These are phyloP conservation scores for Toxotes jaculatrix DNA, from an alignment of 2,113 vertebrate species.

Conservation along the genomic window DNA sequence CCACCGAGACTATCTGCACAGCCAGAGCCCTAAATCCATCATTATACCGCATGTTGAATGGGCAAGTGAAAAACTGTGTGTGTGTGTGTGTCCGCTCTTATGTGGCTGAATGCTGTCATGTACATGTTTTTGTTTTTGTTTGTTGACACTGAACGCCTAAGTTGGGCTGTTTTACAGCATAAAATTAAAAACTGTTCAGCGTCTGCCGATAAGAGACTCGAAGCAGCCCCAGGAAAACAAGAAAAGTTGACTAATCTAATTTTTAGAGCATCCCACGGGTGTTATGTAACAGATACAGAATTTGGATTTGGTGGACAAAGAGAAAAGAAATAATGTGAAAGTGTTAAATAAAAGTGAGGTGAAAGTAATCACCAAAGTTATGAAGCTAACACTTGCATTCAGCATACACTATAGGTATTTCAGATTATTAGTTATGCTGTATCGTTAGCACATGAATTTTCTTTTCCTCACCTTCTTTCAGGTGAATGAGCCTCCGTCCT, in stretches of 20 bases:
- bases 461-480: neutral
- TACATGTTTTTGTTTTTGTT: slow-evolving; percentile 22
- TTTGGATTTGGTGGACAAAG: slow-evolving; percentile 17
- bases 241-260: slow-evolving; percentile 37
- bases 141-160: slow-evolving; percentile 1
- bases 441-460: neutral
- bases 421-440: neutral
- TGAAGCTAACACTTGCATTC: neutral
- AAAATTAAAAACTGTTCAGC: slow-evolving; percentile 9
- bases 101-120: slow-evolving; percentile 7
- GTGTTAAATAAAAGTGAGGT: neutral
- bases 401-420: neutral
- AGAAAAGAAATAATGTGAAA: slow-evolving; percentile 15
- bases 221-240: slow-evolving; percentile 24
- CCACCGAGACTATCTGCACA: slow-evolving; percentile 49
- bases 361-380: neutral
- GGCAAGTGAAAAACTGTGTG: neutral
- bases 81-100: neutral
- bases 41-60: slow-evolving; percentile 39
- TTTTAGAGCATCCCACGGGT: slow-evolving; percentile 33
- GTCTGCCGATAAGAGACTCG: neutral
- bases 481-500: neutral
- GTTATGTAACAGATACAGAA: slow-evolving; percentile 34
- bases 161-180: slow-evolving; percentile 8
- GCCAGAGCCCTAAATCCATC: slow-evolving; percentile 55